A percentile compares a stretch with the other conserved stretches of the same genome.
These are phyloP conservation scores for Mellilla xanthometata DNA, from an alignment of 2,888 invertebrate genomes.

Conservation along the genomic window DNA sequence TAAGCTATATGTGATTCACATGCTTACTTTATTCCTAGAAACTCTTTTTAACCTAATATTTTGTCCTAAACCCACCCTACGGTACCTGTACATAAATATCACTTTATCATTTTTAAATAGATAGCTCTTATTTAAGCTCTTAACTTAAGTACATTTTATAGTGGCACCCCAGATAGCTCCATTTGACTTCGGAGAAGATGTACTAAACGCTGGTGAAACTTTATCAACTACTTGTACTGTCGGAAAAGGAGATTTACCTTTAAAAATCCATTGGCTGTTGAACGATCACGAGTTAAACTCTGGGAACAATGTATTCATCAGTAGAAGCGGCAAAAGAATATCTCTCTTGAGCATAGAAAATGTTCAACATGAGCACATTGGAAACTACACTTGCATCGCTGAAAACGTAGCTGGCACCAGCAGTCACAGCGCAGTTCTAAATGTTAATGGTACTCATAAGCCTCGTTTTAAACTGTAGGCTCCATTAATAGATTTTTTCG, in stretches of 20 bases:
- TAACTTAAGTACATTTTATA: constrained; percentile 41
- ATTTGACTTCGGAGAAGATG: constrained; percentile 88
- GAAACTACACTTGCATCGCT: constrained; percentile 84
- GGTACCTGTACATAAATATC: too few relatives aligned
- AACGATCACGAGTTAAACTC: constrained; percentile 78
- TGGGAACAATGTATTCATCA: constrained; percentile 35
- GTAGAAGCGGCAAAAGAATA: constrained; percentile 55
- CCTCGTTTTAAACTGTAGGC: too few relatives aligned
- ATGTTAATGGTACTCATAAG: constrained; percentile 85
- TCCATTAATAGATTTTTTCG: constrained; percentile 4
- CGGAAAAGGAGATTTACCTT: constrained; percentile 87
- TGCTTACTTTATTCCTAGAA: constrained; percentile 22
- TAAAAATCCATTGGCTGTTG: constrained; percentile 87
- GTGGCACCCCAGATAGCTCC: constrained; percentile 88
- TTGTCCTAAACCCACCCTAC: too few relatives aligned
- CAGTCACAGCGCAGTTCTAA: constrained; percentile 84
- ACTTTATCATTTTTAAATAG: too few relatives aligned
- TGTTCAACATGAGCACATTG: constrained; percentile 82
- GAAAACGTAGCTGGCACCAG: constrained; percentile 85
- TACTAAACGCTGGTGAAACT: constrained; percentile 87
- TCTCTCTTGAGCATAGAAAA: constrained; percentile 81
- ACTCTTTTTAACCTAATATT: too few relatives aligned
- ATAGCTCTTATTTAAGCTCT: too few relatives aligned
- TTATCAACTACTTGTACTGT: constrained; percentile 87
- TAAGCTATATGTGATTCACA: constrained; percentile 1